Evolutionary conservation across 2,888 invertebrate species (phyloP).

Genomic region (Leucophenga maculata): DNA sequence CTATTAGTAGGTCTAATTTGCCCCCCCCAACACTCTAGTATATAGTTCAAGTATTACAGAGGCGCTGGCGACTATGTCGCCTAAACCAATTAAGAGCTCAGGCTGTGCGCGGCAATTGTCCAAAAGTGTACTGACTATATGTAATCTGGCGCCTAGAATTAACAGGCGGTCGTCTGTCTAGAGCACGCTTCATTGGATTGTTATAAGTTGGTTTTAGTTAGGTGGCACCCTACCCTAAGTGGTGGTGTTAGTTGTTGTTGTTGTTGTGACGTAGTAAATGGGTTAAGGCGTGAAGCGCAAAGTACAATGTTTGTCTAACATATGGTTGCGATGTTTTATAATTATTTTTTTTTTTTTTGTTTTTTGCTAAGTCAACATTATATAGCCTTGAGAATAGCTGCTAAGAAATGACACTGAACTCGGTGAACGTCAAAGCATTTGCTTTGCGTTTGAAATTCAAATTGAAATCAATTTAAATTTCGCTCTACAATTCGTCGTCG

Average conservation of each 20-base stretch:
- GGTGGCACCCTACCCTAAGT: not conserved
- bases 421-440: slow-evolving; percentile 26
- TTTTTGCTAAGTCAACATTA: slow-evolving; percentile 36
- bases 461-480: slow-evolving; percentile 63
- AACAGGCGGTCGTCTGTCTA: not conserved
- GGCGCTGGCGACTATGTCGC: not conserved
- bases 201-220: not conserved
- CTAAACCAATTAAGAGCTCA: slow-evolving; percentile 4
- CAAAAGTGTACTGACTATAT: not conserved
- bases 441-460: slow-evolving; percentile 51
- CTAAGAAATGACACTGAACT: slow-evolving; percentile 56
- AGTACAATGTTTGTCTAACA: not conserved
- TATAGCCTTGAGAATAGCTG: slow-evolving; percentile 50
- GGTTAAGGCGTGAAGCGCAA: too few species aligned
- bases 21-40: too few species aligned
- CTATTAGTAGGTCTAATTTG: too few species aligned
- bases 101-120: not conserved
- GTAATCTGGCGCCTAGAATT: slow-evolving; percentile 1
- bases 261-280: too few species aligned
- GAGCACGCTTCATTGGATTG: not conserved
- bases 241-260: too few species aligned
- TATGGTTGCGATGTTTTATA: slow-evolving; percentile 3
- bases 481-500: not conserved
- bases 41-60: too few species aligned
- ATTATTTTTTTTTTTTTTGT: slow-evolving; percentile 12